Conservation (phyloP, 2,888 invertebrate genomes). For the Sinotaia quadrata region DNA sequence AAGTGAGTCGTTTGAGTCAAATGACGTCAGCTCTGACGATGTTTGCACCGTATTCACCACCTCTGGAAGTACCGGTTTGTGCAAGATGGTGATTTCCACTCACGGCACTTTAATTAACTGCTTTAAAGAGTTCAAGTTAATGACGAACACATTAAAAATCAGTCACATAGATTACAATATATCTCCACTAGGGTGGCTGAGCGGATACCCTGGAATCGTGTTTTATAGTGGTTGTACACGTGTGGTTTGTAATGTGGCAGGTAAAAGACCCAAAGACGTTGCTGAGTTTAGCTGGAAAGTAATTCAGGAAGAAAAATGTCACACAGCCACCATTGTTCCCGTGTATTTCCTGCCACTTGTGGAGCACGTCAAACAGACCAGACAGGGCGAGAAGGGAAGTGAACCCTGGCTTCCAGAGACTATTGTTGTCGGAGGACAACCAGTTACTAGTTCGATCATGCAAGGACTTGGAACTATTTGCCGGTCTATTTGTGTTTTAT, state of each 20-base stretch:
- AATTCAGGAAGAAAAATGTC: background rate
- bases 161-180: constrained; percentile 12
- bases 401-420: no score
- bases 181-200: constrained; percentile 17
- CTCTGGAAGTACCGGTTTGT: constrained; percentile 10
- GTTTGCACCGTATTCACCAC: constrained; percentile 15
- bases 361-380: background rate
- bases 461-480: no score
- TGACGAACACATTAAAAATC: no score
- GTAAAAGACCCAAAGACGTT: background rate
- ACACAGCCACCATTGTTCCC: background rate
- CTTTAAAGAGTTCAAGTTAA: no score
- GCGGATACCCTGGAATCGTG: constrained; percentile 10
- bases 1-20: background rate
- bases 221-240: no score
- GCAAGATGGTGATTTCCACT: constrained; percentile 15
- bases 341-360: background rate
- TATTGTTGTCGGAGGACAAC: no score
- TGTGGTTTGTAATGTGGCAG: no score
- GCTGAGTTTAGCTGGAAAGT: no score
- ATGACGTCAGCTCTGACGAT: background rate
- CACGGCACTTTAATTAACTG: background rate
- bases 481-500: no score
- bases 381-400: no score
- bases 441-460: no score